Percentiles rank a stretch among this genome's conserved stretches.
Evolutionary conservation across 2,113 vertebrate genomes (phyloP).

Genomic region (Oriolus oriolus): DNA sequence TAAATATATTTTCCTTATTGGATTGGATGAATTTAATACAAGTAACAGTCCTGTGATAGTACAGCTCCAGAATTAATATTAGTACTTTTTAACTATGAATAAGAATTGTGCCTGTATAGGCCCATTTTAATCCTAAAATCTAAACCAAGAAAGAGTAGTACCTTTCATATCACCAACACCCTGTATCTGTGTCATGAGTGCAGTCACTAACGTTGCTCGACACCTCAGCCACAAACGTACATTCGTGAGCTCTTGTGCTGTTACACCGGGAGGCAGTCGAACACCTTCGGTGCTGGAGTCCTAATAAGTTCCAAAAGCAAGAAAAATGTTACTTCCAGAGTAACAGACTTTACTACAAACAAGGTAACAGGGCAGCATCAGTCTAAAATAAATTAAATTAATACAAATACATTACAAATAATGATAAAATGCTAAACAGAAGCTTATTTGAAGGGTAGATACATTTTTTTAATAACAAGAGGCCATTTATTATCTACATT

Average conservation of each 20-base stretch:
- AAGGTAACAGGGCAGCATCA: not conserved
- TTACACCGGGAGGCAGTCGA: constrained; percentile 31
- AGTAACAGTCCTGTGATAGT: not conserved
- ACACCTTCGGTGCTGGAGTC: not conserved
- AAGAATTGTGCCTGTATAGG: not conserved
- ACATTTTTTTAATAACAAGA: not conserved
- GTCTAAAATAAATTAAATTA: not conserved
- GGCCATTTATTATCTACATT: not conserved
- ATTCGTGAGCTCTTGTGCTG: constrained; percentile 75
- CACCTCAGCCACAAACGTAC: constrained; percentile 82
- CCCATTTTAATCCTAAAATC: not conserved
- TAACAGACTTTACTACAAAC: not conserved
- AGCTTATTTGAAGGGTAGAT: not conserved
- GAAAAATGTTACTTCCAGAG: not conserved
- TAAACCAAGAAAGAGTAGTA: constrained; percentile 1
- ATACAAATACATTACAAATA: not conserved
- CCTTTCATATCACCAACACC: constrained; percentile 64
- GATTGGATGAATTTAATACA: not conserved
- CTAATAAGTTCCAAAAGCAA: constrained; percentile 37
- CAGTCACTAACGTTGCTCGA: constrained; percentile 70
- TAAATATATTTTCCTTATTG: not conserved
- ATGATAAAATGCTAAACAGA: not conserved
- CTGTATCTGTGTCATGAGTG: constrained; percentile 70
- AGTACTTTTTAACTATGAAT: not conserved
- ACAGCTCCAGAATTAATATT: not conserved